Evolutionary conservation across 2,113 vertebrate genomes (phyloP), one percentile per base, ranked within the genome.

Genomic region (Ariopsis seemanni): DNA sequence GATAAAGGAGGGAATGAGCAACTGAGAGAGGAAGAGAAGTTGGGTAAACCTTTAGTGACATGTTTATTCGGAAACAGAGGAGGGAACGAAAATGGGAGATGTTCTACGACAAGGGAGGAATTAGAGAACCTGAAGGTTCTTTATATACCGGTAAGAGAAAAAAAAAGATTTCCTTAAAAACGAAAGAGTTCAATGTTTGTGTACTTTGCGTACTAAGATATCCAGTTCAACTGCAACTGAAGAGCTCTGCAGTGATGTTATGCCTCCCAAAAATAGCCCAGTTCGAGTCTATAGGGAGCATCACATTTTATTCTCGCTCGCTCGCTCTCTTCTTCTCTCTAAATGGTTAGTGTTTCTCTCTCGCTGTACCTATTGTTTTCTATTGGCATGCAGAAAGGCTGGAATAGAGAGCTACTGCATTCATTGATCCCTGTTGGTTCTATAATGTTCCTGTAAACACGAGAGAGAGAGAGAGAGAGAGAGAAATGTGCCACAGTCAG

Each of bases 171-270:
- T 81, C 9, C 34, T 60, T 22, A 60, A 81, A 58, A 81, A 60
- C 60, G 15, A 81, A 81, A 8, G 10, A 48, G 58, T 42, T 82
- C 30, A 62, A 25, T 30, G 79, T 82, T 65, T 82, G 75, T 65
- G 63, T 15, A 20, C 72, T 14, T 11, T 27, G 48, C 58, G 63
- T 15, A 20, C 72, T 14, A 15, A 25, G 48, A 42, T 80, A 77
- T 83, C 57, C 72, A 69, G 52, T 86, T 75, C n/a, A 60, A 50
- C 67, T 84, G 75, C 52, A 86, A 77, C 69, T 25, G 63, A 58
- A 78, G 69, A 81, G 14, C 90, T 88, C 90, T 75, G 83, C 88
- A 86, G 74, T 90, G 88, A 83, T 84, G 62, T 84, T 90, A 42
- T 8, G 18, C n/a, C 53, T 75, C 80, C 81, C 65, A 85, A 74